Evolutionary conservation across 2,888 invertebrate species (phyloP), one percentile per base, ranked within the genome.

Genomic region (Ochropacha duplaris): DNA sequence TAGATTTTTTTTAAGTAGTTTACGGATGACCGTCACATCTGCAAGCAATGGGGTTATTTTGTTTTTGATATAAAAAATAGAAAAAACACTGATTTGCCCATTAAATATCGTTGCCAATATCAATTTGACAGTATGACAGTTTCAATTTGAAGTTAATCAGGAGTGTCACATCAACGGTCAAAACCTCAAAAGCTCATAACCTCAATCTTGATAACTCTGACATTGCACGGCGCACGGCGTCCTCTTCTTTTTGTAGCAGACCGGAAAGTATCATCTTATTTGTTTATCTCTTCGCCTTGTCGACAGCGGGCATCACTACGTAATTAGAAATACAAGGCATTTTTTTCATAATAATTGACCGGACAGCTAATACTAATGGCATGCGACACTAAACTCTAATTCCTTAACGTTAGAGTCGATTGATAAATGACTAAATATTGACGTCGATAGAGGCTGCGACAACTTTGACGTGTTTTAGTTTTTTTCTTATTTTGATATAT

Each of bases 201-300:
- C 69, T 67, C 68, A 68, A 78, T 79, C 79, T 72, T 71, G 79
- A 81, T 81, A 76, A 73, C 26, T 56, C 55, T 71, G 76, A 71
- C 76, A 68, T 74, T 71, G 71, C 71, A 68, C 64, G 69, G 69
- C 71, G 71, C 71, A 68, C 64, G 69, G 69, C 71, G 72, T 72
- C 76, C 69, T 54, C 34, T n/a, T 16, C 36, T 54, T 36, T 44
- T 44, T 44, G 44, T 54, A n/a, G 65, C 64, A 60, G 77, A 84
- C 84, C 86, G 85, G 87, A 87, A 86, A 86, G 83, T 83, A 81
- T 87, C 87, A 74, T 87, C 86, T 88, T 86, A 88, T 89, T 89
- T 88, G 87, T 90, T 91, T 90, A 90, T 91, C 90, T 90, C 81
- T 49, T 64, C 76, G 76, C 76, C 79, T 79, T 84, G 88, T 86